These are phyloP conservation scores for Mormyrops boulengeri DNA, from an alignment of 2,797 vertebrate species.

Conservation along the genomic window DNA sequence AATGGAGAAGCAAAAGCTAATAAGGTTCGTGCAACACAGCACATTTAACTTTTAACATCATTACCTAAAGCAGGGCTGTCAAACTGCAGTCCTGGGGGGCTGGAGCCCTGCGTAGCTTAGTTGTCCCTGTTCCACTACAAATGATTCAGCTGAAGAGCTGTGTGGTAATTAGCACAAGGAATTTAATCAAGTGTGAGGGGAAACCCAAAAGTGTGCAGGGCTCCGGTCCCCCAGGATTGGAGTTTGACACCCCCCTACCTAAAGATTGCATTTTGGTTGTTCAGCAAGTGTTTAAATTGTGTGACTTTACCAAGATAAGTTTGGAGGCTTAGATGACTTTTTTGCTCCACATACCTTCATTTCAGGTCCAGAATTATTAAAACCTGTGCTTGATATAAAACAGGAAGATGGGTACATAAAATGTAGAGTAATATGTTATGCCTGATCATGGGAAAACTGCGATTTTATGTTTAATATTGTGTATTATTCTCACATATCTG, in stretches of 20 bases:
- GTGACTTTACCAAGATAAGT: not conserved
- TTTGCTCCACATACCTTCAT: not conserved
- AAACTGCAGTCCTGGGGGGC: not conserved
- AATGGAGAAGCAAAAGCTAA: conserved; percentile 72
- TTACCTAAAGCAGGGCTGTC: not conserved
- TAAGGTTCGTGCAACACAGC: conserved; percentile 50
- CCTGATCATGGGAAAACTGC: not conserved
- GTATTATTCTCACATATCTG: not conserved
- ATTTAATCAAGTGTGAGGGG: not conserved
- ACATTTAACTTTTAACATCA: not conserved
- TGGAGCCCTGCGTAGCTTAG: not conserved
- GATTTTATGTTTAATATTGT: not conserved
- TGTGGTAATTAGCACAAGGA: not conserved
- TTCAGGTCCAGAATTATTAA: not conserved
- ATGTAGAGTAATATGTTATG: not conserved
- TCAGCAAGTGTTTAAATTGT: not conserved
- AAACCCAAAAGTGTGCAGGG: not conserved
- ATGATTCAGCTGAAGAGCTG: not conserved
- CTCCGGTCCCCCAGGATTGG: not conserved
- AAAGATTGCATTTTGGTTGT: not conserved
- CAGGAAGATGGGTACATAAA: not conserved
- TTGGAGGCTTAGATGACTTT: not conserved
- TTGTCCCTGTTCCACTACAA: not conserved
- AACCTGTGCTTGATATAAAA: not conserved
- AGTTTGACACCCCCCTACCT: not conserved